Evolutionary conservation across 2,888 invertebrate species (phyloP).

Genomic region (Amitus sp.): DNA sequence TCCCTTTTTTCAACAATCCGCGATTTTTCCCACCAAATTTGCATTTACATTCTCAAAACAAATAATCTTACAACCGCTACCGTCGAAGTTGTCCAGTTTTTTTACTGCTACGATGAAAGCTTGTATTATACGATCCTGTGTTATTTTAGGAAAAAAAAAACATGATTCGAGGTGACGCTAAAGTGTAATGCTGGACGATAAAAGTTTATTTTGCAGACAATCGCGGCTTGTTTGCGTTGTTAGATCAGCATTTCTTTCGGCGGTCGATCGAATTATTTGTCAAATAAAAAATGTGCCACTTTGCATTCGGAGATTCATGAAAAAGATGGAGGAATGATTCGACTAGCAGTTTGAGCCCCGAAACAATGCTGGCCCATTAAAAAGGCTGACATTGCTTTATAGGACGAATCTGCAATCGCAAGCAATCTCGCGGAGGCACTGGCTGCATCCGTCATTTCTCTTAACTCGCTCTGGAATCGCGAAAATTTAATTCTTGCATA

Average conservation of each 20-base stretch:
- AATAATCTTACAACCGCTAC: not conserved
- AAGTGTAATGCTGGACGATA: no score
- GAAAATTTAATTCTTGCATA: constrained; percentile 8
- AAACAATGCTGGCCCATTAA: constrained; percentile 25
- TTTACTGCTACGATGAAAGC: not conserved
- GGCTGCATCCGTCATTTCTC: constrained; percentile 19
- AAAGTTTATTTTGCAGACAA: no score
- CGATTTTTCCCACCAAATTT: not conserved
- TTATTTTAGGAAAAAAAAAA: not conserved
- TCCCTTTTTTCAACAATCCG: constrained; percentile 14
- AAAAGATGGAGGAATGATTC: constrained; percentile 5
- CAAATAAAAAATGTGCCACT: not conserved
- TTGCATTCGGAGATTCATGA: not conserved
- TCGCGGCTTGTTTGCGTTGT: no score
- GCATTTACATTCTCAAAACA: not conserved
- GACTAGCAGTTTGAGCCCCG: constrained; percentile 12
- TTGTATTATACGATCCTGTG: not conserved
- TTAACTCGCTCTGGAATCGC: constrained; percentile 16
- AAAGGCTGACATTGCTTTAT: constrained; percentile 21
- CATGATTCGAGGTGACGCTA: no score
- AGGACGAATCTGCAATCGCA: constrained; percentile 15
- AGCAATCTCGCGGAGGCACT: constrained; percentile 13
- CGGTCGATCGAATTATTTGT: not conserved
- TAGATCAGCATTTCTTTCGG: no score
- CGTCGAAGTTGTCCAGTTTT: not conserved